Conservation (phyloP, 2,888 invertebrate species). For the Apodemia hepburni region DNA sequence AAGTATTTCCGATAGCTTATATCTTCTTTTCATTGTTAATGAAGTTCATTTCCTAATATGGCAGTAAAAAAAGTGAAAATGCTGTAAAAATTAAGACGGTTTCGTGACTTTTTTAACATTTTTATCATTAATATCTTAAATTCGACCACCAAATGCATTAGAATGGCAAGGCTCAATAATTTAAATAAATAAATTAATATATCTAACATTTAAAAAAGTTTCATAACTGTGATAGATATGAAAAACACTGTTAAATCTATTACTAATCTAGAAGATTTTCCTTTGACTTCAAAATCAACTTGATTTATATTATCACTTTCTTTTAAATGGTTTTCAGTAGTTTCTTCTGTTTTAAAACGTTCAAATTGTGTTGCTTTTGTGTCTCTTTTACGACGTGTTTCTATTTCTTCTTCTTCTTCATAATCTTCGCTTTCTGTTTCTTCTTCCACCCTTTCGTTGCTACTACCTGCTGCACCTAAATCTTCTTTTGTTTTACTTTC, state of each 20-base stretch:
- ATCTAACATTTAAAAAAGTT: conserved; percentile 44
- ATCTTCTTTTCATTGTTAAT: too few relatives aligned
- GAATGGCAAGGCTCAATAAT: conserved; percentile 69
- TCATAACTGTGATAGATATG: conserved; percentile 46
- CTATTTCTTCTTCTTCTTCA: conserved; percentile 38
- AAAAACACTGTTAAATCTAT: conserved; percentile 39
- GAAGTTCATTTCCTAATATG: too few relatives aligned
- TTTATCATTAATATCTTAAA: conserved; percentile 17
- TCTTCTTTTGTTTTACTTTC: conserved; percentile 42
- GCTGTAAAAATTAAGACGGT: neutral
- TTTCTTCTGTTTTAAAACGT: conserved; percentile 47
- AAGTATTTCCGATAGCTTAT: too few relatives aligned
- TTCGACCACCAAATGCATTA: conserved; percentile 56
- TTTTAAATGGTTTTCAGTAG: conserved; percentile 37
- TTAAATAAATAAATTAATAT: conserved; percentile 67
- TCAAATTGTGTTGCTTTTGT: conserved; percentile 56
- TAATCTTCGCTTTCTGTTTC: conserved; percentile 36
- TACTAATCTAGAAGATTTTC: conserved; percentile 28
- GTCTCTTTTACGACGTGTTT: conserved; percentile 46
- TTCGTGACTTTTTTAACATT: neutral
- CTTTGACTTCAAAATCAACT: conserved; percentile 45
- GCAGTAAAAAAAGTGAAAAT: neutral
- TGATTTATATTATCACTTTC: conserved; percentile 48
- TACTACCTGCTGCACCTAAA: conserved; percentile 48
- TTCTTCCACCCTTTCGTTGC: conserved; percentile 40